Percentiles rank a stretch among this genome's conserved stretches.
Conservation (phyloP, 2,797 vertebrate species). For the Xenopus petersii region DNA sequence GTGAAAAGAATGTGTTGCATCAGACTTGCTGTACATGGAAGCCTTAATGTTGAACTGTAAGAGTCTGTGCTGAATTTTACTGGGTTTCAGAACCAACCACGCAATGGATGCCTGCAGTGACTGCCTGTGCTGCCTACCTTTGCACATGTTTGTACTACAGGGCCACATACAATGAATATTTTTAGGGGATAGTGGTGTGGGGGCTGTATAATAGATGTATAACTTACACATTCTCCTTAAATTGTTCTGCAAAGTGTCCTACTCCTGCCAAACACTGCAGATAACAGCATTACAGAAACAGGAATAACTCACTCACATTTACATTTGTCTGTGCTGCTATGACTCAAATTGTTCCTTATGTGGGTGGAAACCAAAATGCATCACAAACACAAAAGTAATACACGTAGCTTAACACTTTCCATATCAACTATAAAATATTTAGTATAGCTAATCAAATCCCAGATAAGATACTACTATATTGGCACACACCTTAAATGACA, state of each 20-base stretch:
- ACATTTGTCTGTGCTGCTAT: neutral
- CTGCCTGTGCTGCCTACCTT: neutral
- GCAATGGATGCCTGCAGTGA: neutral
- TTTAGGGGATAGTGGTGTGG: conserved; percentile 6
- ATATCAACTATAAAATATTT: too few relatives aligned
- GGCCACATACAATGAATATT: neutral
- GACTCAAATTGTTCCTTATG: conserved; percentile 16
- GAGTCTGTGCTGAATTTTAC: neutral
- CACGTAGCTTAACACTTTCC: neutral
- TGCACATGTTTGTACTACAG: neutral
- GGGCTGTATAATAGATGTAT: neutral
- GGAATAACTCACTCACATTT: neutral
- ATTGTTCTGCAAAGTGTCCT: conserved; percentile 4
- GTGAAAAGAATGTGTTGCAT: too few relatives aligned
- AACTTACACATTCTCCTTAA: neutral
- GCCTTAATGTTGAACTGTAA: too few relatives aligned
- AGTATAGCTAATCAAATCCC: too few relatives aligned
- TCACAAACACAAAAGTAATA: conserved; percentile 24
- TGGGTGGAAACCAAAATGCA: conserved; percentile 6
- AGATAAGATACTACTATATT: too few relatives aligned
- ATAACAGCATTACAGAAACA: neutral
- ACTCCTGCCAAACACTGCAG: conserved; percentile 4
- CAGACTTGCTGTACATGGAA: too few relatives aligned
- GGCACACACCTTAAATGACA: too few relatives aligned
- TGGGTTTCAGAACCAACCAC: conserved; percentile 8